Percentiles rank a stretch among this genome's conserved stretches.
Conservation (phyloP, 2,797 vertebrate genomes). For the Sebastes hubbsi region DNA sequence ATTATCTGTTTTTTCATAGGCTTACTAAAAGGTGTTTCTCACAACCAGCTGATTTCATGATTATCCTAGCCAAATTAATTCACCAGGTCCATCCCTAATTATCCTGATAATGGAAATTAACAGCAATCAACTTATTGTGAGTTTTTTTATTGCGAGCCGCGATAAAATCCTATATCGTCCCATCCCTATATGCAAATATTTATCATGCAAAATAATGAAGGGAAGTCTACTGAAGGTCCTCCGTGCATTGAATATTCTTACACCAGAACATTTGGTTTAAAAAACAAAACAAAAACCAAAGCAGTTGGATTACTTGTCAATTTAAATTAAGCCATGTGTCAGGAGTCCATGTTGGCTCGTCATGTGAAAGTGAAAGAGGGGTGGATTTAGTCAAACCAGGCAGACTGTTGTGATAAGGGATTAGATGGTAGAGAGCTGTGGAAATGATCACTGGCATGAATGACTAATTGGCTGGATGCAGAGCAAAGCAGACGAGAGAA, state of each 20-base stretch:
- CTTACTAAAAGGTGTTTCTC: background rate
- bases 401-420: constrained; percentile 25
- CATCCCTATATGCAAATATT: background rate
- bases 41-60: background rate
- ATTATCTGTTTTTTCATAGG: background rate
- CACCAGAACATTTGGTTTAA: background rate
- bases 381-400: constrained; percentile 17
- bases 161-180: no score
- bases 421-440: constrained; percentile 7
- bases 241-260: background rate
- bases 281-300: background rate
- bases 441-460: constrained; percentile 19
- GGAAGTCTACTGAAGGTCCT: background rate
- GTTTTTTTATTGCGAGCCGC: no score
- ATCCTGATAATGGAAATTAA: no score
- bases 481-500: background rate
- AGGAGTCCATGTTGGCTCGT: background rate
- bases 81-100: no score
- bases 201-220: background rate
- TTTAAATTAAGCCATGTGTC: background rate
- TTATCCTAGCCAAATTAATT: no score
- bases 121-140: no score
- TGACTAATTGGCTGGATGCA: constrained; percentile 29
- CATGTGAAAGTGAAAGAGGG: constrained; percentile 1
- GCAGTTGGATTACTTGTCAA: background rate